Base-by-base conservation (phyloP, 1,140 invertebrate genomes). In the Drosophila insularis region DNA sequence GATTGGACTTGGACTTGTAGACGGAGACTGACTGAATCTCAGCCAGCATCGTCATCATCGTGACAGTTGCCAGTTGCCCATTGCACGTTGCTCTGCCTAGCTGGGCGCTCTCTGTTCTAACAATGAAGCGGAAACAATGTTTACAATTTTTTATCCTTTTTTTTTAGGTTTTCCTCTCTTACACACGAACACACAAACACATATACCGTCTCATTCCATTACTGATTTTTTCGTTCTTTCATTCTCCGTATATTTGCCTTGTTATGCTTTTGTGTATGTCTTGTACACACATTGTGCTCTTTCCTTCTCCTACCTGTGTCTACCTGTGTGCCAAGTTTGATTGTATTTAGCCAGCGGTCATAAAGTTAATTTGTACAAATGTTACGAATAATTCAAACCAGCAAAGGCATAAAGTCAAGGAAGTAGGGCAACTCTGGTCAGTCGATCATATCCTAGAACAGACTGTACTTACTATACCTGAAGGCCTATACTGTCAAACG, bases 341-440 rank as follows among this genome's bases (percentile, higher is more conserved):
- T 80, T 87, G 85, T 89, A 87, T 87, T 87, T 89, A 87, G 82
- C 82, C 84, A 74, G 82, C 84, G 82, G 82, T 87, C 84, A 87
- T 80, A 89, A 87, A 87, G 82, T 87, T 87, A 87, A 87, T 87
- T 87, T 87, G 84, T 89, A 89, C 84, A 87, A 87, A 87, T 89
- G 80, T 89, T 74, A 80, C 79, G 84, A 87, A 87, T 89, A 87
- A 87, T 87, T 89, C 84, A 87, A 87, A 78, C 27, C 27, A 27
- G 27, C 4, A 27, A 27, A 27, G 27, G 27, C 27, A 27, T 27
- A 27, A 27, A 35, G 32, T 11, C 10, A 19, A 35, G 35, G 17
- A 23, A 21, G 4, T 39, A 21, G 17, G 14, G 35, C 56, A 59
- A 19, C 23, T 8, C 27, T 19, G 23, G 55, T 53, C 46, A 50